These are phyloP conservation scores for Diphyllodes magnificus DNA, from an alignment of 2,113 vertebrate species.

Conservation along the genomic window DNA sequence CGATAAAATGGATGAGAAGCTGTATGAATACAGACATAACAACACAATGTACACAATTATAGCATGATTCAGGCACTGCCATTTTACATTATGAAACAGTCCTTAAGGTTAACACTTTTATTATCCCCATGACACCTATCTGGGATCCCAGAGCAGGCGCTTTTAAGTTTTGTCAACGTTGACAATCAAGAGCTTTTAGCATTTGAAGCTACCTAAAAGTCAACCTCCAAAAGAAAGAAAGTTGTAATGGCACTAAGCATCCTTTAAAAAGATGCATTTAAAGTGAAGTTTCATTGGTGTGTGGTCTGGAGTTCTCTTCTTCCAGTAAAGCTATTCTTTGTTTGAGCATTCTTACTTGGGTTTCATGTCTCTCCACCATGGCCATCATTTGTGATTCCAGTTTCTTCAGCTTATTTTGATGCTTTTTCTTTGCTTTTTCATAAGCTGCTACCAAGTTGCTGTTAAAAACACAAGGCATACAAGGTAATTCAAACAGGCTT, in stretches of 20 bases:
- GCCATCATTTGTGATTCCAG: conserved; percentile 90
- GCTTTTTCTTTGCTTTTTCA: conserved; percentile 90
- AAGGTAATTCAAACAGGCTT: background rate
- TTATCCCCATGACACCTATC: conserved; percentile 46
- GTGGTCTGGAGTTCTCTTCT: conserved; percentile 84
- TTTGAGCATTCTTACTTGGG: conserved; percentile 87
- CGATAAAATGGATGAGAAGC: background rate
- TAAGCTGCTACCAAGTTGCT: conserved; percentile 89
- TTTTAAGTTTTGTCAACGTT: background rate
- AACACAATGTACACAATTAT: background rate
- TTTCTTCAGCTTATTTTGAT: conserved; percentile 89
- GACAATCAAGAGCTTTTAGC: background rate
- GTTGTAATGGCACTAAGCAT: conserved; percentile 1
- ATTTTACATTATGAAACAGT: conserved; percentile 38
- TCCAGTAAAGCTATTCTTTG: conserved; percentile 86
- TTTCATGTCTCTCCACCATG: conserved; percentile 88
- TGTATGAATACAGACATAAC: background rate
- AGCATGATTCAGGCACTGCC: conserved; percentile 52
- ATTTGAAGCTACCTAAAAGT: background rate
- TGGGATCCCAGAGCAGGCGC: background rate
- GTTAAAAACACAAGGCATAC: background rate
- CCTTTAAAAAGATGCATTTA: conserved; percentile 45
- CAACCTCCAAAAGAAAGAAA: background rate
- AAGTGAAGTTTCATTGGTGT: conserved; percentile 87
- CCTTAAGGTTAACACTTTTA: conserved; percentile 16